These are phyloP conservation scores for Ageneiosus marmoratus DNA, from an alignment of 2,113 vertebrate species.

Conservation along the genomic window DNA sequence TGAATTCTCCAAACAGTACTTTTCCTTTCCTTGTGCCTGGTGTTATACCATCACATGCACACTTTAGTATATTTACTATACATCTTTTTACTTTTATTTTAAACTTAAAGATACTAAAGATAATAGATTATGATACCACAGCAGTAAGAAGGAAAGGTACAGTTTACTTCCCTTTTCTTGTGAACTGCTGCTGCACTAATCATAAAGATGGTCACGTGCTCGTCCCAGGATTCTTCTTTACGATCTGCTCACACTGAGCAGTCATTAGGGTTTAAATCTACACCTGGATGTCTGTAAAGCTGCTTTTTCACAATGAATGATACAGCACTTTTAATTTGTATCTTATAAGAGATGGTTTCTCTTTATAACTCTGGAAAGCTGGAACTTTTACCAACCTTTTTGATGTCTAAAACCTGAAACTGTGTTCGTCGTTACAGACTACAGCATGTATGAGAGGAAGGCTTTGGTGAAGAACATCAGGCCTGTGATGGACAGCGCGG, in stretches of 20 bases:
- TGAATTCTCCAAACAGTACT: too few species aligned
- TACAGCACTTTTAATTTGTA: background rate
- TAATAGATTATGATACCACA: background rate
- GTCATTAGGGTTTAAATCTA: background rate
- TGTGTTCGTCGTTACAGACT: constrained; percentile 57
- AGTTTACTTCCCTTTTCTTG: background rate
- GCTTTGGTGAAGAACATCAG: constrained; percentile 56
- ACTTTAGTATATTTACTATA: too few species aligned
- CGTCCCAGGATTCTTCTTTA: background rate
- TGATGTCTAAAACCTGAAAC: too few species aligned
- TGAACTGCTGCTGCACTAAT: background rate
- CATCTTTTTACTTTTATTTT: too few species aligned
- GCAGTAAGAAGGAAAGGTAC: background rate
- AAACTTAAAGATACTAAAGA: background rate
- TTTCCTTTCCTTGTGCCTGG: background rate
- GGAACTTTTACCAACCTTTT: background rate
- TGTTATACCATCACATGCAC: background rate
- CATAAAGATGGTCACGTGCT: background rate
- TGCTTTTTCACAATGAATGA: background rate
- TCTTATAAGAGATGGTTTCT: background rate
- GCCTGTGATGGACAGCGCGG: constrained; percentile 62
- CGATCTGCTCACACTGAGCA: too few species aligned
- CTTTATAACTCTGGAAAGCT: too few species aligned
- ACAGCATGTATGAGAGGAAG: constrained; percentile 44
- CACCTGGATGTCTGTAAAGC: background rate